Conservation (phyloP, 1,140 invertebrate genomes). For the Hermetia illucens region DNA sequence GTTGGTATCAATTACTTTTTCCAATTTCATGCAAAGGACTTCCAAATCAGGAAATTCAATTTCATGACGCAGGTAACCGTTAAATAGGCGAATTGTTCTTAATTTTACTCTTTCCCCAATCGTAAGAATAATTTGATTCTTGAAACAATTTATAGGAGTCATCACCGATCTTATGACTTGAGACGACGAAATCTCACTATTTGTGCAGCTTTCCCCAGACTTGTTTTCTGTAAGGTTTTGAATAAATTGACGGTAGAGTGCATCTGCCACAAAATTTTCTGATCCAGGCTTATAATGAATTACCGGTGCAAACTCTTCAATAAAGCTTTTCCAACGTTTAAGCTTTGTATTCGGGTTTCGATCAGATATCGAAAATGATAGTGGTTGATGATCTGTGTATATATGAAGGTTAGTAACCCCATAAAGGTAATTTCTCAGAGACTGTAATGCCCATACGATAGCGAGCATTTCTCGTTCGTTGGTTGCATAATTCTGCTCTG, state of each 20-base stretch:
- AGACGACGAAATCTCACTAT: neutral
- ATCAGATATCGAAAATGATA: constrained; percentile 28
- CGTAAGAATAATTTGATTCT: neutral
- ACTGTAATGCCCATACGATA: constrained; percentile 32
- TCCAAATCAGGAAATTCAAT: neutral
- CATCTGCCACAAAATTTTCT: constrained; percentile 18
- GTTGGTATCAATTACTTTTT: no score
- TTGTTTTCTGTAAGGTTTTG: no score
- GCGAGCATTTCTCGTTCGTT: constrained; percentile 26
- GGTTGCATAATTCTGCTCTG: constrained; percentile 28
- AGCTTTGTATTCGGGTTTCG: constrained; percentile 32
- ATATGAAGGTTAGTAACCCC: constrained; percentile 29
- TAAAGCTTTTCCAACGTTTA: constrained; percentile 31
- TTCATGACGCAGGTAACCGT: neutral
- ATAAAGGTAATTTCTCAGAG: constrained; percentile 32
- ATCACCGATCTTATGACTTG: neutral
- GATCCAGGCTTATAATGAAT: constrained; percentile 27
- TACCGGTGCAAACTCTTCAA: constrained; percentile 25
- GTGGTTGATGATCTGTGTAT: constrained; percentile 34
- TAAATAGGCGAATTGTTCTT: neutral
- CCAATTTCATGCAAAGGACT: no score
- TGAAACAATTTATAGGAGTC: neutral
- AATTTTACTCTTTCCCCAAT: neutral
- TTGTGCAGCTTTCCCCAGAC: neutral
- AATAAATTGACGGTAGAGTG: constrained; percentile 8